These are phyloP conservation scores for Callipepla californica DNA, from an alignment of 2,113 vertebrate genomes.

Conservation along the genomic window DNA sequence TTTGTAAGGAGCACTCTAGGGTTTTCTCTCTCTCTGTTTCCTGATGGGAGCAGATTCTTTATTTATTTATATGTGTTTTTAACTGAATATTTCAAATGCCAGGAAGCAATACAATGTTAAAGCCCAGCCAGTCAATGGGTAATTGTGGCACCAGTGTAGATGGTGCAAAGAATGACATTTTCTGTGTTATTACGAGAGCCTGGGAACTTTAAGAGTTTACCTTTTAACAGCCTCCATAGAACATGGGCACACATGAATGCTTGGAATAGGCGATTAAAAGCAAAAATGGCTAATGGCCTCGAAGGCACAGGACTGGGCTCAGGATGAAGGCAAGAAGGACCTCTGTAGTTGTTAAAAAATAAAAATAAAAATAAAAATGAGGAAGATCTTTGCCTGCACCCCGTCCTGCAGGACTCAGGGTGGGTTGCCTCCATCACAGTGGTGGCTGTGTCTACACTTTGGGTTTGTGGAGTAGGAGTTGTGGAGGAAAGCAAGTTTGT, in stretches of 20 bases:
- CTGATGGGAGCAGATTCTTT: neutral
- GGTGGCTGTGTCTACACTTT: neutral
- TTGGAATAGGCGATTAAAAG: neutral
- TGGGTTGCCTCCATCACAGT: neutral
- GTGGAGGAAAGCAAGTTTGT: neutral
- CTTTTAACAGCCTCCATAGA: conserved; percentile 40
- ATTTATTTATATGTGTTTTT: conserved; percentile 14
- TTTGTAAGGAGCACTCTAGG: conserved; percentile 24
- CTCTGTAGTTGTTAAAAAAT: neutral
- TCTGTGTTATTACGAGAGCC: neutral
- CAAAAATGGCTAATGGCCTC: neutral
- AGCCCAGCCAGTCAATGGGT: conserved; percentile 13
- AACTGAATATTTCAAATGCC: conserved; percentile 50
- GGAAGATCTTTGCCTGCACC: accelerated
- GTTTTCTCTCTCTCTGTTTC: conserved; percentile 13
- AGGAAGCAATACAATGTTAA: conserved; percentile 21
- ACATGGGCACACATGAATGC: neutral
- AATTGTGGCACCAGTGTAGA: conserved; percentile 50
- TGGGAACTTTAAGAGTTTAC: conserved; percentile 48
- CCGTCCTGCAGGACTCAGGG: neutral
- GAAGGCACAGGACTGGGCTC: neutral
- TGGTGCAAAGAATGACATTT: neutral
- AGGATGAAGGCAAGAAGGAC: neutral
- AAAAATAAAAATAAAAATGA: neutral
- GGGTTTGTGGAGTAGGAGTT: neutral